Evolutionary conservation across 2,888 invertebrate species (phyloP).

Genomic region (Drosophila prostipennis): DNA sequence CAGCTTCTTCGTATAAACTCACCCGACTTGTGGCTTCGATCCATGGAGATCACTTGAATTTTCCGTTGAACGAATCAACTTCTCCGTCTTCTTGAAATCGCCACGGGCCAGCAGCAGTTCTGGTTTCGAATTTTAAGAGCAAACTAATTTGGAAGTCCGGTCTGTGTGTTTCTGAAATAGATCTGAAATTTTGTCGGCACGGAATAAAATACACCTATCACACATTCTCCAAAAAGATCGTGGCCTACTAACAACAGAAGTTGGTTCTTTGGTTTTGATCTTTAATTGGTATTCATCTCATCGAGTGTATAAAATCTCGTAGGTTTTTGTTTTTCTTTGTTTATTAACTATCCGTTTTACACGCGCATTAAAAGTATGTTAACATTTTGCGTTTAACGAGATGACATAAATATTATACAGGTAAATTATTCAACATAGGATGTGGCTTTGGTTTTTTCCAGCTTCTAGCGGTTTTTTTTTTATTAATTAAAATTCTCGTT

Average conservation of each 20-base stretch:
- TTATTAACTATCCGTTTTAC: conserved; percentile 60
- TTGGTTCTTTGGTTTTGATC: conserved; percentile 37
- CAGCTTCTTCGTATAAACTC: conserved; percentile 5
- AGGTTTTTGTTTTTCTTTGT: conserved; percentile 33
- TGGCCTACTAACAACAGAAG: conserved; percentile 7
- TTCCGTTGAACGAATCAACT: background rate
- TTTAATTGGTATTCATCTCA: conserved; percentile 61
- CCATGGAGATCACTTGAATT: conserved; percentile 41
- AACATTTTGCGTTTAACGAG: conserved; percentile 67
- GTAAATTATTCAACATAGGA: conserved; percentile 59
- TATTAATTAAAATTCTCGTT: conserved; percentile 40
- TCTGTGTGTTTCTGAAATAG: conserved; percentile 12
- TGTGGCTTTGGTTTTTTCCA: conserved; percentile 27
- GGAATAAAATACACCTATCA: conserved; percentile 1
- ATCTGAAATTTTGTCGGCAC: conserved; percentile 17
- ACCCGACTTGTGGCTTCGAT: conserved; percentile 59
- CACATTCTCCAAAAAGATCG: conserved; percentile 1
- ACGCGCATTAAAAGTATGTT: conserved; percentile 60
- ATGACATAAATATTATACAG: conserved; percentile 70
- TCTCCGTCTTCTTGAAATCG: background rate
- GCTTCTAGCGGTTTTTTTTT: conserved; percentile 12
- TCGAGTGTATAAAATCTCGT: conserved; percentile 66
- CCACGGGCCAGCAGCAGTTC: conserved; percentile 17
- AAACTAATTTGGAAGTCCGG: conserved; percentile 19
- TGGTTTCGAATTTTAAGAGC: conserved; percentile 15